phyloP scores from a whole-genome alignment of 2,113 vertebrate species.

The Oncorhynchus nerka region DNA sequence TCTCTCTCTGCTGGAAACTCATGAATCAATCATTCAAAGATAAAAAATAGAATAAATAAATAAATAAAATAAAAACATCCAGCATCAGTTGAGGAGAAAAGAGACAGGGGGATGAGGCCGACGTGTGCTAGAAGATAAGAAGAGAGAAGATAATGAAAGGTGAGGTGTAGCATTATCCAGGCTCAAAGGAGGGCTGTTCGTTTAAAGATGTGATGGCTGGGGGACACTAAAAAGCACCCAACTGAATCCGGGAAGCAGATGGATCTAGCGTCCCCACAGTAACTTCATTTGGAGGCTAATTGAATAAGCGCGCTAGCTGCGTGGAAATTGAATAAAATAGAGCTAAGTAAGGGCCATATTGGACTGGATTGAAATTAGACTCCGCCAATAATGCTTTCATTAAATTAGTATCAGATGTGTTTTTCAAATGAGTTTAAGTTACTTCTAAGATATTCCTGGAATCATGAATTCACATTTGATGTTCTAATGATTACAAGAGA shows the following conservation, averaged over 20 bases:
- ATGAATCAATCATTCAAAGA: constrained; percentile 65
- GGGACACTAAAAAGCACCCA: constrained; percentile 44
- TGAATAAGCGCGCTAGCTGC: constrained; percentile 62
- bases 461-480: constrained; percentile 4
- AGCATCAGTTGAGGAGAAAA: constrained; percentile 17
- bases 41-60: constrained; percentile 63
- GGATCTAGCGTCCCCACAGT: constrained; percentile 52
- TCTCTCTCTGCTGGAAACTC: constrained; percentile 39
- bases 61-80: constrained; percentile 45
- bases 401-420: constrained; percentile 51
- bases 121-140: constrained; percentile 50
- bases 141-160: constrained; percentile 55
- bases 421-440: constrained; percentile 20
- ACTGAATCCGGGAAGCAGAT: constrained; percentile 56
- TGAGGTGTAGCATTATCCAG: constrained; percentile 44
- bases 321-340: constrained; percentile 57
- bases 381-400: constrained; percentile 48
- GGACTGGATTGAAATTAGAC: constrained; percentile 46
- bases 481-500: not conserved
- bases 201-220: constrained; percentile 31
- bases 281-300: constrained; percentile 66
- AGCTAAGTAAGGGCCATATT: constrained; percentile 46
- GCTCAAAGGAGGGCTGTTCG: constrained; percentile 31
- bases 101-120: constrained; percentile 26
- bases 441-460: not conserved